phyloP scores from a whole-genome alignment of 2,797 vertebrate species.

The Ambastaia sidthimunki region DNA sequence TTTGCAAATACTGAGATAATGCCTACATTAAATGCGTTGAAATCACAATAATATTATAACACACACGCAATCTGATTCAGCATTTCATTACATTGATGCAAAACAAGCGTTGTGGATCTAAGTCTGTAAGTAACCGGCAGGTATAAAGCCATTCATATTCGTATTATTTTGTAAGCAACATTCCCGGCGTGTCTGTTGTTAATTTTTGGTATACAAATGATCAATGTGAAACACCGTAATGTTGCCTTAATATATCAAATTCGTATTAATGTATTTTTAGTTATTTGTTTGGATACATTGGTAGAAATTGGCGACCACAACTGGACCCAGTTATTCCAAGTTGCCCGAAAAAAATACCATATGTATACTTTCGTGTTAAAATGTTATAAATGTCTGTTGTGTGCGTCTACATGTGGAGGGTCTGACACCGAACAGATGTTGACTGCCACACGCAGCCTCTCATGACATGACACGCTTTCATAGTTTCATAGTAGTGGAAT shows the following conservation, averaged over 20 bases:
- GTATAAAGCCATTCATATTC: constrained; percentile 28
- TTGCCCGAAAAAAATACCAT: no score
- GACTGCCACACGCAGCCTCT: constrained; percentile 12
- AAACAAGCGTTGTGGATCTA: background rate
- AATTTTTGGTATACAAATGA: background rate
- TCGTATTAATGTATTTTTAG: background rate
- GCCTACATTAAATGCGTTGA: background rate
- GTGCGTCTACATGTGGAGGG: background rate
- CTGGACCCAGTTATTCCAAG: background rate
- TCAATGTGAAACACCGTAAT: background rate
- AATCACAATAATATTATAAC: background rate
- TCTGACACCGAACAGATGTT: constrained; percentile 27
- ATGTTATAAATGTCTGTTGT: background rate
- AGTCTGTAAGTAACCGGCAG: background rate
- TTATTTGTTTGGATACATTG: background rate
- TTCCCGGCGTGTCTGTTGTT: constrained; percentile 55
- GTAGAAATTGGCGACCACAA: no score
- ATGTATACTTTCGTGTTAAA: background rate
- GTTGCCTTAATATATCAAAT: background rate
- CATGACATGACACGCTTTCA: constrained; percentile 15
- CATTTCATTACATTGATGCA: background rate
- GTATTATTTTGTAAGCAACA: constrained; percentile 28
- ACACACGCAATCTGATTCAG: background rate
- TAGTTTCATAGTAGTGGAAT: background rate
- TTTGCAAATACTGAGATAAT: background rate